Percentiles rank a stretch among this genome's conserved stretches.
These are phyloP conservation scores for Mergus octosetaceus DNA, from an alignment of 2,797 vertebrate species.

Conservation along the genomic window DNA sequence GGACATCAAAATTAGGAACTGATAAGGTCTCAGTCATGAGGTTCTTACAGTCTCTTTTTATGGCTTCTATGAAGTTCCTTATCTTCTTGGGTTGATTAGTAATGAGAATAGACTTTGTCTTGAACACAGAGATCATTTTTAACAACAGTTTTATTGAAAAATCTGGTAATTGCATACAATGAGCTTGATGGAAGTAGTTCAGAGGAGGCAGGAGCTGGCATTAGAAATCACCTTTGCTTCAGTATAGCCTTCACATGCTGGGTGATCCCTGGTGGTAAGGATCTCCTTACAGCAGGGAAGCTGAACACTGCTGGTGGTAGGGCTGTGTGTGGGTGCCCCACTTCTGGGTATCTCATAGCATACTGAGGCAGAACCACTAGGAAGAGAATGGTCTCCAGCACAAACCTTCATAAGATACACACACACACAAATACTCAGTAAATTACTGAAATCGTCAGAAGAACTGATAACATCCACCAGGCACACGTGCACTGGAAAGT, in stretches of 20 bases:
- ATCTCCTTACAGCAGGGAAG: accelerated
- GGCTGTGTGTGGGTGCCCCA: accelerated
- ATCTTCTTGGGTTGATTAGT: neutral
- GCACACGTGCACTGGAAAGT: accelerated
- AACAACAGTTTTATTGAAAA: neutral
- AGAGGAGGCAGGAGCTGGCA: accelerated
- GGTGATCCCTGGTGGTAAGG: neutral
- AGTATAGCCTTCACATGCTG: accelerated
- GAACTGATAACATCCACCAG: neutral
- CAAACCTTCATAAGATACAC: neutral
- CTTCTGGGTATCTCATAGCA: neutral
- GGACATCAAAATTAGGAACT: neutral
- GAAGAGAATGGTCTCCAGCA: neutral
- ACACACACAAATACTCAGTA: accelerated
- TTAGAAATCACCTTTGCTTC: neutral
- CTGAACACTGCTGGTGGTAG: neutral
- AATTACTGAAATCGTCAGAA: neutral
- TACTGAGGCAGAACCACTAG: accelerated
- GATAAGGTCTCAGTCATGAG: neutral
- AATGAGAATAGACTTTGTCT: neutral
- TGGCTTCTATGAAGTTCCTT: neutral
- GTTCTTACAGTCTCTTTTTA: neutral
- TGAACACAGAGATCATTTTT: accelerated
- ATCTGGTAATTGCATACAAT: neutral
- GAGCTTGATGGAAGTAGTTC: neutral